A percentile compares a stretch with the other conserved stretches of the same genome.
Evolutionary conservation across 2,888 invertebrate species (phyloP).

Genomic region (Coronaproctus castanopsis): DNA sequence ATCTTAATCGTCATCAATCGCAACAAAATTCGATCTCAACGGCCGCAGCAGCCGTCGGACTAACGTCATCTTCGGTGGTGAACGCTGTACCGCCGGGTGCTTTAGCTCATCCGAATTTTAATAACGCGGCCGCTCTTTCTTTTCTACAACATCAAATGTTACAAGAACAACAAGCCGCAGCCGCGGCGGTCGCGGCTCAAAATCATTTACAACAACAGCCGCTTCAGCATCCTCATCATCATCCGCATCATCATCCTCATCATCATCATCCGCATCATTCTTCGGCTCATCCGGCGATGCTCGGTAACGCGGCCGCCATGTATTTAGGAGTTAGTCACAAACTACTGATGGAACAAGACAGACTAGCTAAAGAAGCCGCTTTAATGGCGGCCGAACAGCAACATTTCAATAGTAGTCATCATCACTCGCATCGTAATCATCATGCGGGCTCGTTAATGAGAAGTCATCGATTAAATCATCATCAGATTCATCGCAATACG

Average conservation of each 20-base stretch:
- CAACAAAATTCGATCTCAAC: constrained; percentile 23
- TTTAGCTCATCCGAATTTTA: constrained; percentile 23
- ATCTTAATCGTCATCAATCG: background rate
- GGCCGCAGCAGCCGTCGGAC: constrained; percentile 36
- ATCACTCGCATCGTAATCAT: constrained; percentile 25
- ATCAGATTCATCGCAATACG: constrained; percentile 31
- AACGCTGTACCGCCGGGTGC: background rate
- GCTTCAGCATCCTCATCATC: no score
- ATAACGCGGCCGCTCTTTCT: constrained; percentile 22
- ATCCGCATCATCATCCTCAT: constrained; percentile 19
- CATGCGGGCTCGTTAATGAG: no score
- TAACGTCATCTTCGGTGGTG: no score
- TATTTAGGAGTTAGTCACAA: constrained; percentile 59
- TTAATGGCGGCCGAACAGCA: constrained; percentile 32
- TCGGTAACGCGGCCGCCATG: constrained; percentile 36
- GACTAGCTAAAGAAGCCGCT: constrained; percentile 43
- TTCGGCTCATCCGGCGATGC: constrained; percentile 20
- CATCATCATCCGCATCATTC: constrained; percentile 27
- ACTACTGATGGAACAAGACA: constrained; percentile 56
- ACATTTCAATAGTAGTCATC: constrained; percentile 32
- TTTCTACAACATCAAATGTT: constrained; percentile 27
- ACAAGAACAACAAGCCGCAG: constrained; percentile 26
- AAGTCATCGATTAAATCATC: constrained; percentile 32
- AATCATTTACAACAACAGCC: constrained; percentile 8
- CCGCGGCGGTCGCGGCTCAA: constrained; percentile 13